phyloP scores from a whole-genome alignment of 2,797 vertebrate species.

The Pipistrellus pipistrellus region DNA sequence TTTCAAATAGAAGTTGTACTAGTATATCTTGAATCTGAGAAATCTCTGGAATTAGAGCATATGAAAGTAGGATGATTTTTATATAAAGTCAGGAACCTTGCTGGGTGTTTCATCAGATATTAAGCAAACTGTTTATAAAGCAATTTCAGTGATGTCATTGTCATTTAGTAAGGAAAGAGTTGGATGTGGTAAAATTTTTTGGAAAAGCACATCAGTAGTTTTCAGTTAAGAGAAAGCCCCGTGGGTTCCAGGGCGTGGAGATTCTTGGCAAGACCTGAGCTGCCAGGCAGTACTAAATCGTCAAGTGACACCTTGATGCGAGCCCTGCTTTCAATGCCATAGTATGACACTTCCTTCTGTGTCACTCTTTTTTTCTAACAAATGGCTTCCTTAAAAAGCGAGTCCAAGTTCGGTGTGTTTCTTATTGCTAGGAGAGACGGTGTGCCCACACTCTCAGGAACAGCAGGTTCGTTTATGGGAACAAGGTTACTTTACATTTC shows the following conservation, averaged over 20 bases:
- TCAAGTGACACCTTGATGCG: not conserved
- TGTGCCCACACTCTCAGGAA: not conserved
- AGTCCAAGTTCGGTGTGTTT: not conserved
- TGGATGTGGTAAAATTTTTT: conserved; percentile 31
- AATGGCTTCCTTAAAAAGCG: conserved; percentile 33
- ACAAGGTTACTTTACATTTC: conserved; percentile 53
- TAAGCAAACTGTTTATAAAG: conserved; percentile 2
- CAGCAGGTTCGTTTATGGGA: conserved; percentile 39
- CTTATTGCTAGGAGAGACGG: not conserved
- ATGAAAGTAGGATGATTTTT: not conserved
- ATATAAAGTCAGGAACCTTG: not conserved
- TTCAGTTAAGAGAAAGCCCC: conserved; percentile 51
- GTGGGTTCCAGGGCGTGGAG: not conserved
- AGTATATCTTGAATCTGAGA: not conserved
- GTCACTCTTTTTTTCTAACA: conserved; percentile 22
- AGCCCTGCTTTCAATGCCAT: conserved; percentile 1
- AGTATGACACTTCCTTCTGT: not conserved
- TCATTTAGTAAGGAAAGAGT: conserved; percentile 18
- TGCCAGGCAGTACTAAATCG: conserved; percentile 32
- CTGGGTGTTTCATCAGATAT: conserved; percentile 3
- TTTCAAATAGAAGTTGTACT: not conserved
- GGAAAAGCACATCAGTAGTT: not conserved
- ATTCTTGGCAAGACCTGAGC: conserved; percentile 23
- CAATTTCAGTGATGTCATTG: not conserved
- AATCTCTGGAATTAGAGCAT: conserved; percentile 37